A percentile compares a stretch with the other conserved stretches of the same genome.
phyloP scores from a whole-genome alignment of 2,888 invertebrate genomes.

The Hirudinaria manillensis region DNA sequence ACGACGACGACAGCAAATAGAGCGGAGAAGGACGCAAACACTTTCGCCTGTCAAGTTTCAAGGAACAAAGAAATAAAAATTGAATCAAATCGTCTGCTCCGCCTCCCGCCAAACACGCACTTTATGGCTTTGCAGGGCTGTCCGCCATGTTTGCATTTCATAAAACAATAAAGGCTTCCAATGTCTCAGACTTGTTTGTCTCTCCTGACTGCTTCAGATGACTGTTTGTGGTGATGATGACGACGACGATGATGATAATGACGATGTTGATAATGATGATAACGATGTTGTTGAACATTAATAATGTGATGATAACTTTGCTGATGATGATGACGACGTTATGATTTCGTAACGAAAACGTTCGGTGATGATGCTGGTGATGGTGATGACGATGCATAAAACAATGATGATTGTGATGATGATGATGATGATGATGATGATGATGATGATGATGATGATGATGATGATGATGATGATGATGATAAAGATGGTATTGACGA shows the following conservation, averaged over 20 bases:
- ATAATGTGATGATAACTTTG: not conserved
- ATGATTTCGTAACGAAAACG: no score
- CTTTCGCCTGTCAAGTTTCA: constrained; percentile 1
- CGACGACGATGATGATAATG: no score
- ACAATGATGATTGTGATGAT: not conserved
- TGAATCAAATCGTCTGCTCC: constrained; percentile 5
- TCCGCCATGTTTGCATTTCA: no score
- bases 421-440: constrained; percentile 12
- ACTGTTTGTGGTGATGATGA: no score
- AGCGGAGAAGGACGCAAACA: constrained; percentile 3
- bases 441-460: constrained; percentile 18
- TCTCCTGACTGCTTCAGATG: no score
- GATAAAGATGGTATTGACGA: constrained; percentile 9
- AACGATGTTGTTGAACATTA: no score
- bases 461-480: constrained; percentile 18
- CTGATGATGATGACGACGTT: no score
- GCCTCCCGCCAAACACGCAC: no score
- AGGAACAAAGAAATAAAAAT: constrained; percentile 5
- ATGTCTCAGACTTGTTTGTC: no score
- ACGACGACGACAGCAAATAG: constrained; percentile 6
- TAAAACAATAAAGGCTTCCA: no score
- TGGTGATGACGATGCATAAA: not conserved
- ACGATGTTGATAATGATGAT: not conserved
- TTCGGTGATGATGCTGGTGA: no score
- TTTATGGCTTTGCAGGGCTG: no score